Evolutionary conservation across 2,888 invertebrate species (phyloP).

Genomic region (Trichopria drosophilae): DNA sequence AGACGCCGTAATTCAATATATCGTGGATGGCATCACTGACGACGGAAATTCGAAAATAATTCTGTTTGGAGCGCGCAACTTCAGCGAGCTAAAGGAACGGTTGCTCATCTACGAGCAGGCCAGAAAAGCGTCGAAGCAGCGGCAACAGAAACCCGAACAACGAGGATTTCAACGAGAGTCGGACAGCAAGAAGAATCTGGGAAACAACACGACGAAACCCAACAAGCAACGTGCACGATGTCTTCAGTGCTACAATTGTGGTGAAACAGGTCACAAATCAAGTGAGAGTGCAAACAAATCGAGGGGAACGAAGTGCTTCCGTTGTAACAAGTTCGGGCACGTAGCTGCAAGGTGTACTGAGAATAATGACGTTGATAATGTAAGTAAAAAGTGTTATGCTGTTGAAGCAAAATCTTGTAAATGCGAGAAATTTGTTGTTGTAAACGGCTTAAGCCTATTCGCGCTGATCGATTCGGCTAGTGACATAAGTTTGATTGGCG

Average conservation of each 20-base stretch:
- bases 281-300: constrained; percentile 16
- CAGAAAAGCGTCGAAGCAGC: constrained; percentile 13
- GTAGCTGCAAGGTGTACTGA: too few species aligned
- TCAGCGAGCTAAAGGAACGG: constrained; percentile 26
- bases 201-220: constrained; percentile 8
- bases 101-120: constrained; percentile 30
- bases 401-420: too few species aligned
- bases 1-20: constrained; percentile 32
- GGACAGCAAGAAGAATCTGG: too few species aligned
- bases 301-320: constrained; percentile 35
- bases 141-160: constrained; percentile 1
- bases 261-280: constrained; percentile 17
- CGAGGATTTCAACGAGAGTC: too few species aligned
- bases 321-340: constrained; percentile 34
- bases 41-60: constrained; percentile 30
- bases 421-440: too few species aligned
- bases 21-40: constrained; percentile 32
- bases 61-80: constrained; percentile 18
- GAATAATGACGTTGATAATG: too few species aligned
- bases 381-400: too few species aligned
- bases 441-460: too few species aligned
- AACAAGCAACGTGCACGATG: too few species aligned
- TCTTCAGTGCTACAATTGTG: constrained; percentile 35
- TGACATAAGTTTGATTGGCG: too few species aligned
- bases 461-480: too few species aligned